phyloP scores from a whole-genome alignment of 1,140 invertebrate species.

The Daktulosphaira vitifoliae region DNA sequence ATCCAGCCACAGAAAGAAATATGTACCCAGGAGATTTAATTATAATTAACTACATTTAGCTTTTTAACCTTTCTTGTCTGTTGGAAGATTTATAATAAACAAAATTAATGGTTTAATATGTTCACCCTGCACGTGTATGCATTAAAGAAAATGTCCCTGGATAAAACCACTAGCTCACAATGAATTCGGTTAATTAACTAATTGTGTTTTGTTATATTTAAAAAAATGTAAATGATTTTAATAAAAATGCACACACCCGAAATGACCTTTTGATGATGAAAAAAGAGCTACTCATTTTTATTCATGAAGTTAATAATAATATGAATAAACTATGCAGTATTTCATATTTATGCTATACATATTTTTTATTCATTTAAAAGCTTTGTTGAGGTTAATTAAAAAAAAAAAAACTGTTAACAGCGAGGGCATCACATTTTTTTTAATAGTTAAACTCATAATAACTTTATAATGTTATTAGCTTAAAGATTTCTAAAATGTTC shows the following conservation, averaged over 20 bases:
- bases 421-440: too few species aligned
- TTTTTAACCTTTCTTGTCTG: slow-evolving; percentile 18
- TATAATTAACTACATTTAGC: slow-evolving; percentile 25
- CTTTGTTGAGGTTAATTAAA: too few species aligned
- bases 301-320: slow-evolving; percentile 22
- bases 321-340: background rate
- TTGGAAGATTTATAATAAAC: slow-evolving; percentile 23
- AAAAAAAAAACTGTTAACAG: too few species aligned
- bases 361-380: too few species aligned
- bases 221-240: slow-evolving; percentile 9
- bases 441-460: too few species aligned
- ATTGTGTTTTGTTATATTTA: slow-evolving; percentile 16
- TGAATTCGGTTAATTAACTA: slow-evolving; percentile 31
- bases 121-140: background rate
- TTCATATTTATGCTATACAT: too few species aligned
- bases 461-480: too few species aligned
- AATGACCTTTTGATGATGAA: slow-evolving; percentile 28
- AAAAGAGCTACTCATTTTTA: slow-evolving; percentile 23
- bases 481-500: too few species aligned
- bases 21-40: slow-evolving; percentile 17
- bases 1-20: slow-evolving; percentile 1
- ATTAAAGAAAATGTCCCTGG: slow-evolving; percentile 23
- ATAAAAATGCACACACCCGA: background rate
- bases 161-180: slow-evolving; percentile 1
- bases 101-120: slow-evolving; percentile 28